These are phyloP conservation scores for Delia radicum DNA, from an alignment of 1,140 invertebrate genomes.

Conservation along the genomic window DNA sequence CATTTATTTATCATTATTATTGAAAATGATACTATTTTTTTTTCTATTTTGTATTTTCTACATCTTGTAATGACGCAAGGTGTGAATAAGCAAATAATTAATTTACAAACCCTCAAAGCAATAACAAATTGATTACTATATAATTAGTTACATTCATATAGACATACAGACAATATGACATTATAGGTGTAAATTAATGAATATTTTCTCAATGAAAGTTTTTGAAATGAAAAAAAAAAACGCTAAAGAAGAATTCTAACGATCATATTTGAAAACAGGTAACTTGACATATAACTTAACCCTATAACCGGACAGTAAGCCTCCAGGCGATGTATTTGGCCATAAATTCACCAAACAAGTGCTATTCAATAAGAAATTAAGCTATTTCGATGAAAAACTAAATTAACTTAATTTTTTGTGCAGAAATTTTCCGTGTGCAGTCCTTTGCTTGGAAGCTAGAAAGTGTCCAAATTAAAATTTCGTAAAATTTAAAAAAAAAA, in stretches of 20 bases:
- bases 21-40: background rate
- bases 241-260: background rate
- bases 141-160: background rate
- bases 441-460: no score
- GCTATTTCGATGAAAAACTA: no score
- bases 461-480: no score
- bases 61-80: background rate
- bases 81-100: background rate
- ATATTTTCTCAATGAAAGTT: background rate
- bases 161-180: background rate
- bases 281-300: no score
- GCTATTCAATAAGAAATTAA: no score
- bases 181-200: background rate
- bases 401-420: no score
- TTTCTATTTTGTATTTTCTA: background rate
- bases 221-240: background rate
- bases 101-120: background rate
- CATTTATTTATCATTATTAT: background rate
- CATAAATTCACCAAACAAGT: no score
- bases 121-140: constrained; percentile 5
- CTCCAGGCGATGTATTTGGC: no score
- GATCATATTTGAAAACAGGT: background rate
- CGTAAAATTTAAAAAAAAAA: no score
- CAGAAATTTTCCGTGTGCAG: no score
- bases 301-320: no score